Percentiles rank a stretch among this genome's conserved stretches.
These are phyloP conservation scores for Rhagoletis pomonella DNA, from an alignment of 1,140 invertebrate genomes.

Conservation along the genomic window DNA sequence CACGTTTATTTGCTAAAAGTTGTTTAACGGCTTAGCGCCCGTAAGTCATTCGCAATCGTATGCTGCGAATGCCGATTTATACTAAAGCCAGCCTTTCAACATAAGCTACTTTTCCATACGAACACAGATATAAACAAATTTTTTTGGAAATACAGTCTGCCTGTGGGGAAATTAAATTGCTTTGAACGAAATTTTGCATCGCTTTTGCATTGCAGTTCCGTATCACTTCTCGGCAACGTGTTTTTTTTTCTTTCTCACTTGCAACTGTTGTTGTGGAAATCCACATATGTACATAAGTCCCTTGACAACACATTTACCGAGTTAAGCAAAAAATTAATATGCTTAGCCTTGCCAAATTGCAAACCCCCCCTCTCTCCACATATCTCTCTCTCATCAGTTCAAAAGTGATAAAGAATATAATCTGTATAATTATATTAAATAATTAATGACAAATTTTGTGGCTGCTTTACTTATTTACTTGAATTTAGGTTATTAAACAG, in stretches of 20 bases:
- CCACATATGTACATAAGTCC: background rate
- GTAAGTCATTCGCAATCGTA: no score
- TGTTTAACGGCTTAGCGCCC: no score
- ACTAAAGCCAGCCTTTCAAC: no score
- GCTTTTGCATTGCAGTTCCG: background rate
- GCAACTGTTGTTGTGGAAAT: background rate
- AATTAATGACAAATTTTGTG: background rate
- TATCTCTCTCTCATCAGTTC: no score
- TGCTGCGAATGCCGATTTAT: no score
- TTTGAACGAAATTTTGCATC: background rate
- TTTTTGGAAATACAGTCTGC: no score
- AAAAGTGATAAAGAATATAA: background rate
- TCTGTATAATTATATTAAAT: background rate
- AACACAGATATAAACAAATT: no score
- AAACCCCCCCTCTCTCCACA: no score
- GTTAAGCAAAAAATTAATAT: slow-evolving; percentile 12
- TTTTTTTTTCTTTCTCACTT: background rate
- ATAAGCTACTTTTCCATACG: no score
- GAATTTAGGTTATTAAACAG: background rate
- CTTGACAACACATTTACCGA: background rate
- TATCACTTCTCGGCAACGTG: background rate
- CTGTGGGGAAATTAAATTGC: background rate
- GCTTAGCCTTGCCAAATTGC: background rate
- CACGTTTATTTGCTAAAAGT: no score
- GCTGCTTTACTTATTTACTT: background rate